Evolutionary conservation across 2,797 vertebrate genomes (phyloP).

Genomic region (Xenops minutus): DNA sequence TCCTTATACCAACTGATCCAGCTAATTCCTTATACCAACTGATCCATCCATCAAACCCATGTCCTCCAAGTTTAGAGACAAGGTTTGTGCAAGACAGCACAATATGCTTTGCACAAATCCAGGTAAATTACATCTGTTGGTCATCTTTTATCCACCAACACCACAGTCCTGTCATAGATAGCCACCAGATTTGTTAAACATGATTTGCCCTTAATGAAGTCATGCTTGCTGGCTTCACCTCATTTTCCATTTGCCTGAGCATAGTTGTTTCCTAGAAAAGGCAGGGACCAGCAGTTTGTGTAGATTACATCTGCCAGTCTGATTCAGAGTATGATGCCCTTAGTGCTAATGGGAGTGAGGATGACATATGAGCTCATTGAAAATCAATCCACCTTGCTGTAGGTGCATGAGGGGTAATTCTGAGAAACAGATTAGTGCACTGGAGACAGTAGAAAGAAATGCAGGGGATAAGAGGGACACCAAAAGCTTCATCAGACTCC

Average conservation of each 20-base stretch:
- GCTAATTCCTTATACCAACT: no score
- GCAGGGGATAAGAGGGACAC: background rate
- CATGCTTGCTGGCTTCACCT: background rate
- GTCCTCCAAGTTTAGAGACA: background rate
- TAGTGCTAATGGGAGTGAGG: background rate
- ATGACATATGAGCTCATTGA: background rate
- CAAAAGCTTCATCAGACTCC: background rate
- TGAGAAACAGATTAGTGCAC: background rate
- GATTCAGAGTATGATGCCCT: background rate
- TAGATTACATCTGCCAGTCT: background rate
- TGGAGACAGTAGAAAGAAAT: background rate
- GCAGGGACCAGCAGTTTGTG: fast-evolving
- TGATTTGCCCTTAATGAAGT: background rate
- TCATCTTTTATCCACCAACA: background rate
- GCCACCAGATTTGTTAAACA: background rate
- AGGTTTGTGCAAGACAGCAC: no score
- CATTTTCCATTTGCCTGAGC: background rate
- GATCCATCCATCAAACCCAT: background rate
- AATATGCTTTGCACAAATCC: background rate
- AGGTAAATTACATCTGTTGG: no score
- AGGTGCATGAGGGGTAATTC: background rate
- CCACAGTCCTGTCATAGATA: background rate
- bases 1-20: background rate
- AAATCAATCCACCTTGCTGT: conserved; percentile 7
- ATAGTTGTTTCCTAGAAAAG: background rate